phyloP scores from a whole-genome alignment of 2,113 vertebrate species.

The Oriolus oriolus region DNA sequence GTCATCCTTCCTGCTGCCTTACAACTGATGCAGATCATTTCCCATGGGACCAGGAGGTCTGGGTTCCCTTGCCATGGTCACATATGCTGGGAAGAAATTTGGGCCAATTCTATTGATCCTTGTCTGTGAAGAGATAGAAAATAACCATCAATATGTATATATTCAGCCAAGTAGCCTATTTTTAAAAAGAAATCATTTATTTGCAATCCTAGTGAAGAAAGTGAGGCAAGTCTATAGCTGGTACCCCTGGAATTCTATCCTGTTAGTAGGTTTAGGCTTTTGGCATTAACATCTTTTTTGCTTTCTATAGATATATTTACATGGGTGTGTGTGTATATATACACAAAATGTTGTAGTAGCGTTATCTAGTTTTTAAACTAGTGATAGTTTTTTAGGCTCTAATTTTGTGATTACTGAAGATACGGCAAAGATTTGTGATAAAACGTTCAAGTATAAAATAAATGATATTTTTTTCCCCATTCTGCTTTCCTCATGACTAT shows the following conservation, averaged over 20 bases:
- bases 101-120: neutral
- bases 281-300: neutral
- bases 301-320: neutral
- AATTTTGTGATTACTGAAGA: neutral
- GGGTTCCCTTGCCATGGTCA: neutral
- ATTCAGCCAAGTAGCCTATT: neutral
- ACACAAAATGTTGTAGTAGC: neutral
- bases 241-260: neutral
- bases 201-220: neutral
- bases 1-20: neutral
- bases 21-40: neutral
- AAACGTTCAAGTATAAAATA: neutral
- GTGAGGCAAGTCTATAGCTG: neutral
- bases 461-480: rapidly evolving
- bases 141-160: neutral
- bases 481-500: neutral
- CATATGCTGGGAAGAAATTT: neutral
- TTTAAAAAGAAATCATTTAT: neutral
- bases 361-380: neutral
- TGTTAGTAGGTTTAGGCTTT: neutral
- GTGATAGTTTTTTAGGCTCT: neutral
- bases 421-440: neutral
- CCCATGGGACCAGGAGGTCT: neutral
- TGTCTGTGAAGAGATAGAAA: neutral
- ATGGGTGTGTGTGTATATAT: rapidly evolving